A percentile compares a stretch with the other conserved stretches of the same genome.
phyloP scores from a whole-genome alignment of 2,888 invertebrate genomes.

The Leptinotarsa rubiginosa region DNA sequence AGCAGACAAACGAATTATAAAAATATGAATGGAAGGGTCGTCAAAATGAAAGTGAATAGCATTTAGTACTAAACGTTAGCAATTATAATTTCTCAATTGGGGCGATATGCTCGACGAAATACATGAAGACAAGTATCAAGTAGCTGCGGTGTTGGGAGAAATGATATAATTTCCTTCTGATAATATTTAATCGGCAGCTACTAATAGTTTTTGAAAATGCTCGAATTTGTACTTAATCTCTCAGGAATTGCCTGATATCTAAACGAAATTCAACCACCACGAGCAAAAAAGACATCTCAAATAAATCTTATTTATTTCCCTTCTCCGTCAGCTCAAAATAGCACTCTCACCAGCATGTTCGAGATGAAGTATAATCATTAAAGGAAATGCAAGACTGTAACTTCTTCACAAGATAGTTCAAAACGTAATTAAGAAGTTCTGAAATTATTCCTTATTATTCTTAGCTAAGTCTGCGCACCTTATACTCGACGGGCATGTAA shows the following conservation, averaged over 20 bases:
- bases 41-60: too few species aligned
- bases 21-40: too few species aligned
- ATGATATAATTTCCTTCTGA: too few species aligned
- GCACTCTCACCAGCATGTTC: not conserved
- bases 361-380: constrained; percentile 21
- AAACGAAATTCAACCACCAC: not conserved
- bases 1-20: too few species aligned
- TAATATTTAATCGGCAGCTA: too few species aligned
- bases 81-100: too few species aligned
- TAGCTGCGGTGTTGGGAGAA: too few species aligned
- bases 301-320: not conserved
- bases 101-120: too few species aligned
- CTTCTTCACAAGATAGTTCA: constrained; percentile 31
- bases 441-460: constrained; percentile 42
- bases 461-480: constrained; percentile 27
- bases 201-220: too few species aligned
- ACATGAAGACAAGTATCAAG: too few species aligned
- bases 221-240: not conserved
- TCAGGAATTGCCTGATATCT: not conserved
- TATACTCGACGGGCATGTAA: constrained; percentile 32
- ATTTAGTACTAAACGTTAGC: too few species aligned
- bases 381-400: constrained; percentile 37
- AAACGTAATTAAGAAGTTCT: constrained; percentile 41
- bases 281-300: not conserved
- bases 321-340: not conserved